A percentile compares a stretch with the other conserved stretches of the same genome.
phyloP scores from a whole-genome alignment of 2,113 vertebrate species.

The Orthochromis indermauri region DNA sequence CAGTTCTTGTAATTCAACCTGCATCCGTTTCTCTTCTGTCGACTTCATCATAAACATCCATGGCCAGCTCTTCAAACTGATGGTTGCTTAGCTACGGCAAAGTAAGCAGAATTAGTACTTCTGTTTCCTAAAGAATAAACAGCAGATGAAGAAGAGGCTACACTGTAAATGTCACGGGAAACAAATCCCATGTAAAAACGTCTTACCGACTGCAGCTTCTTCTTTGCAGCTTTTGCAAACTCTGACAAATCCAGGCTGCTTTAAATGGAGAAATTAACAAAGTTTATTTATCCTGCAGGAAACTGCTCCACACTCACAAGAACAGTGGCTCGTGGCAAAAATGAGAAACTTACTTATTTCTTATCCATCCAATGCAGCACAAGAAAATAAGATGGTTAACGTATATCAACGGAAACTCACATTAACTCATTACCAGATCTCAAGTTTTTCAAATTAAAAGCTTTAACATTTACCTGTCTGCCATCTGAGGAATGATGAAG shows the following conservation, averaged over 20 bases:
- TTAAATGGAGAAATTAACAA: conserved; percentile 28
- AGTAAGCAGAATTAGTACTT: neutral
- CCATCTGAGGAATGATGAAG: conserved; percentile 98
- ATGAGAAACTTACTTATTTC: conserved; percentile 65
- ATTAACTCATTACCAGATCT: neutral
- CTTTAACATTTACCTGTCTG: conserved; percentile 84
- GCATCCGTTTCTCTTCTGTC: conserved; percentile 96
- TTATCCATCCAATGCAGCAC: conserved; percentile 62
- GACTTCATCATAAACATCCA: conserved; percentile 99
- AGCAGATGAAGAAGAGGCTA: neutral
- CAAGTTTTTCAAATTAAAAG: neutral
- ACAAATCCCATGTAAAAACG: neutral
- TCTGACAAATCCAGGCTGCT: conserved; percentile 96
- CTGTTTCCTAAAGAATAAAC: neutral
- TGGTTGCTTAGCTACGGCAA: conserved; percentile 87
- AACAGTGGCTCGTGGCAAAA: neutral
- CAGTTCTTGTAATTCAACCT: conserved; percentile 65
- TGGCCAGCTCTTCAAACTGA: conserved; percentile 97
- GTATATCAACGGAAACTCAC: neutral
- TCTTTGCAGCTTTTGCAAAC: conserved; percentile 96
- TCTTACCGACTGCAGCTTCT: conserved; percentile 96
- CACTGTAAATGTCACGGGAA: neutral
- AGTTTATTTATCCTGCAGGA: neutral
- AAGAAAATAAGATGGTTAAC: neutral
- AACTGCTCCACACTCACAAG: neutral